phyloP scores from a whole-genome alignment of 1,140 invertebrate genomes.

The Drosophila nannoptera region DNA sequence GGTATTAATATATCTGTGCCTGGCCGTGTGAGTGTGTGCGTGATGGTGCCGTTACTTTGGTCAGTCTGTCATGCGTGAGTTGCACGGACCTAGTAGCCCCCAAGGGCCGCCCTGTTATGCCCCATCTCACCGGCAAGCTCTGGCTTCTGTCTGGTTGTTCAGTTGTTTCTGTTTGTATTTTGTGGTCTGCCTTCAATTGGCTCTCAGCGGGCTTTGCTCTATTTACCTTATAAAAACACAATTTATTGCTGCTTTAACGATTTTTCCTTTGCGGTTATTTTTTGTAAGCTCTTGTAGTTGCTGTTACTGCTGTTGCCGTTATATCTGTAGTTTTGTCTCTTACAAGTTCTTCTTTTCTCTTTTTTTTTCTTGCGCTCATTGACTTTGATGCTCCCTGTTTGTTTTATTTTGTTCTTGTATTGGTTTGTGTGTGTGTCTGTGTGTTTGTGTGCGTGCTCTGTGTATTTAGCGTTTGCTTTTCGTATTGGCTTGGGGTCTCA shows the following conservation, averaged over 20 bases:
- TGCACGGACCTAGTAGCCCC: constrained; percentile 25
- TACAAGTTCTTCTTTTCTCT: constrained; percentile 42
- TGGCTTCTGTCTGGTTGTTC: constrained; percentile 10
- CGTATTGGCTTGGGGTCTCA: constrained; percentile 63
- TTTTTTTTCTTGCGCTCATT: constrained; percentile 47
- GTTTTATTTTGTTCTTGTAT: constrained; percentile 24
- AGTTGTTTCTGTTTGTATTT: constrained; percentile 54
- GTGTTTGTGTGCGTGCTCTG: constrained; percentile 23
- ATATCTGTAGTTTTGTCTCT: constrained; percentile 33
- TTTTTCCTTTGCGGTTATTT: constrained; percentile 58
- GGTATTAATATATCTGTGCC: constrained; percentile 2
- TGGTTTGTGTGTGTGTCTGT: constrained; percentile 26
- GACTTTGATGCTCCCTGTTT: constrained; percentile 47
- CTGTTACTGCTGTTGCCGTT: constrained; percentile 17
- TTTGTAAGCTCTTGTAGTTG: constrained; percentile 23
- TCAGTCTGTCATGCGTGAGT: constrained; percentile 60
- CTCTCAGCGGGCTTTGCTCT: constrained; percentile 71
- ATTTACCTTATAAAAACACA: constrained; percentile 76
- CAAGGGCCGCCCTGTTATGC: neutral
- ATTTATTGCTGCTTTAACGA: constrained; percentile 71
- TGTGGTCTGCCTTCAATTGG: constrained; percentile 67
- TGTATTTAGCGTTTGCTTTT: constrained; percentile 33
- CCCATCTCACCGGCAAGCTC: neutral
- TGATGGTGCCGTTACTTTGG: constrained; percentile 42
- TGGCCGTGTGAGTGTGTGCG: constrained; percentile 15